Base-by-base conservation (phyloP, 2,888 invertebrate species). In the Malacosoma neustria region DNA sequence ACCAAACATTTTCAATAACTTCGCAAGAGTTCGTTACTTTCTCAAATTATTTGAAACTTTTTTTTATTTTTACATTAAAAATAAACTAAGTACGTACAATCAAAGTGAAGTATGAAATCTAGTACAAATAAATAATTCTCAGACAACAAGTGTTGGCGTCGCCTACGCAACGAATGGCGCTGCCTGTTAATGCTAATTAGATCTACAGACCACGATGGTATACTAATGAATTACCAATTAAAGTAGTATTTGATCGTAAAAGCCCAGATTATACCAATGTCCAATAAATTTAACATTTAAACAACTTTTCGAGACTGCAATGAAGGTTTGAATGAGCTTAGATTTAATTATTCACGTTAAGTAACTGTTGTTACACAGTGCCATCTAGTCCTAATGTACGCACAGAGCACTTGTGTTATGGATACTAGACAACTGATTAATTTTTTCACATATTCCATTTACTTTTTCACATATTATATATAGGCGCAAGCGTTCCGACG, bases 211-310 rank as follows among this genome's bases (percentile, higher is more conserved):
- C 37, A 38, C 42, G 46, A 48, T 46, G 32, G 34, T 22, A 22
- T 22, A 22, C 57, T 75, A 75, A 75, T 73, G 71, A 79, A 75
- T 74, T 68, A 68, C 68, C 57, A 63, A 57, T 67, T 72, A 71
- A 69, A 63, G 54, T 55, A 46, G 46, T 36, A 36, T 37, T 40
- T 31, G 41, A 48, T 51, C 32, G 41, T 38, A 40, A 45, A 45
- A 22, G 22, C 22, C 22, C 5, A 22, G 22, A 22, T 22, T 22
- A 9, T 22, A 7, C 22, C 22, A 9, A 22, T 22, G 22, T 22
- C 22, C 22, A 22, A 9, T 22, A 22, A 22, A 22, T 22, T 22
- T 22, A 22, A 22, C 22, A 22, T 22, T 7, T 22, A 22, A 22
- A 22, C 22, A 22, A 9, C 22, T 22, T 22, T 22, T 9, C 22